Evolutionary conservation across 2,113 vertebrate species (phyloP).

Genomic region (Scophthalmus maximus): DNA sequence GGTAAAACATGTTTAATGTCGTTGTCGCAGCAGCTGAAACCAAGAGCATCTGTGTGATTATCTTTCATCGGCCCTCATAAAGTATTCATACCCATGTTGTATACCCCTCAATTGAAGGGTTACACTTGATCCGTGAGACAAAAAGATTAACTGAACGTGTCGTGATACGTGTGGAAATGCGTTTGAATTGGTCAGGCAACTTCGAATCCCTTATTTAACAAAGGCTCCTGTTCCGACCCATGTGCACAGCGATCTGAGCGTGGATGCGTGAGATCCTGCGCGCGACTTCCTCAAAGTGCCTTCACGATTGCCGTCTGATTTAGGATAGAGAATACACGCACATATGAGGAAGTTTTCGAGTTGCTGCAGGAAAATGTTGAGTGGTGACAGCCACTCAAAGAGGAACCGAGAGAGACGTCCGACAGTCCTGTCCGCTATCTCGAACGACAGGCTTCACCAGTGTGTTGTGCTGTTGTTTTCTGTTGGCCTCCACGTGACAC

Average conservation of each 20-base stretch:
- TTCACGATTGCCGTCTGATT: background rate
- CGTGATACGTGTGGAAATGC: slow-evolving; percentile 36
- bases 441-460: background rate
- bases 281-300: slow-evolving; percentile 35
- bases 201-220: too few species aligned
- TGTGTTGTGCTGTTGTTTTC: background rate
- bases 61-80: slow-evolving; percentile 58
- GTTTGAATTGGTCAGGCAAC: slow-evolving; percentile 33
- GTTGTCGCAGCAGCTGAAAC: slow-evolving; percentile 53
- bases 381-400: slow-evolving; percentile 31
- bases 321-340: background rate
- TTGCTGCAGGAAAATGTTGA: slow-evolving; percentile 15
- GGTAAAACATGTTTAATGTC: background rate
- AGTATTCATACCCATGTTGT: slow-evolving; percentile 68
- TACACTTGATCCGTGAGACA: slow-evolving; percentile 34
- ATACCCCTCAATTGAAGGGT: slow-evolving; percentile 34
- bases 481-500: too few species aligned
- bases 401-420: slow-evolving; percentile 30
- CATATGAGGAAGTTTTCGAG: background rate
- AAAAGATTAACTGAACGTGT: slow-evolving; percentile 47
- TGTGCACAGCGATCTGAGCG: background rate
- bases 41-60: slow-evolving; percentile 58
- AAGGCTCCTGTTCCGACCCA: too few species aligned
- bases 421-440: slow-evolving; percentile 8
- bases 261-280: slow-evolving; percentile 5